Evolutionary conservation across 2,888 invertebrate species (phyloP).

Genomic region (Scaptomyza caliginosa): DNA sequence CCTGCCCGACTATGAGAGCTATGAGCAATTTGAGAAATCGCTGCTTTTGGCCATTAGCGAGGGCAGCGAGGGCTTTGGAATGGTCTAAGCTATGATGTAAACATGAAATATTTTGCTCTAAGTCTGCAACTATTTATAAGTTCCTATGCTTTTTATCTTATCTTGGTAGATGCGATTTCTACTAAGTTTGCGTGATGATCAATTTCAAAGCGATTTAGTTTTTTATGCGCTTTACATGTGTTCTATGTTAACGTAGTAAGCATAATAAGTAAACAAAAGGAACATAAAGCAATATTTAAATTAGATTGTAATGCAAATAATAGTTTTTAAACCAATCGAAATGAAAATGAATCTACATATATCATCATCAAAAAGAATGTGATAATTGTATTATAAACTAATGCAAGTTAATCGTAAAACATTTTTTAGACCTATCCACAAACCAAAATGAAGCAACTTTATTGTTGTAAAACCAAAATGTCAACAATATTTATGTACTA

Average conservation of each 20-base stretch:
- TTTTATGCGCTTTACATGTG: conserved; percentile 24
- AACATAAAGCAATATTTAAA: conserved; percentile 32
- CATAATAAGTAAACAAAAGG: conserved; percentile 7
- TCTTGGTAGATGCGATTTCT: conserved; percentile 22
- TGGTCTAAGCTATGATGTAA: conserved; percentile 75
- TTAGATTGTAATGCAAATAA: conserved; percentile 38
- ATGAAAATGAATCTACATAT: conserved; percentile 69
- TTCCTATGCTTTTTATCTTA: conserved; percentile 67
- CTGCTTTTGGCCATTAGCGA: conserved; percentile 96
- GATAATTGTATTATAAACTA: conserved; percentile 78
- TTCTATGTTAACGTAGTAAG: conserved; percentile 14
- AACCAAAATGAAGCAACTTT: conserved; percentile 27
- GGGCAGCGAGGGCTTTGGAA: conserved; percentile 96
- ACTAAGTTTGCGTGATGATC: conserved; percentile 24
- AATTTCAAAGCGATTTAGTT: conserved; percentile 13
- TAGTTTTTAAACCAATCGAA: conserved; percentile 48
- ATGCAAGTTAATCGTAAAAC: conserved; percentile 69
- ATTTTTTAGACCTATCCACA: conserved; percentile 26
- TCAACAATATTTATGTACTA: conserved; percentile 25
- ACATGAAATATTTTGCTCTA: conserved; percentile 32
- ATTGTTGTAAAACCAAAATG: conserved; percentile 13
- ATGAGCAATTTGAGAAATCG: conserved; percentile 96
- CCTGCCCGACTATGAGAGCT: conserved; percentile 96
- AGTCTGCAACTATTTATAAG: conserved; percentile 57
- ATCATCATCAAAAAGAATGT: conserved; percentile 79